Base-by-base conservation (phyloP, 1,140 invertebrate species). In the Archivesica marissinica region DNA sequence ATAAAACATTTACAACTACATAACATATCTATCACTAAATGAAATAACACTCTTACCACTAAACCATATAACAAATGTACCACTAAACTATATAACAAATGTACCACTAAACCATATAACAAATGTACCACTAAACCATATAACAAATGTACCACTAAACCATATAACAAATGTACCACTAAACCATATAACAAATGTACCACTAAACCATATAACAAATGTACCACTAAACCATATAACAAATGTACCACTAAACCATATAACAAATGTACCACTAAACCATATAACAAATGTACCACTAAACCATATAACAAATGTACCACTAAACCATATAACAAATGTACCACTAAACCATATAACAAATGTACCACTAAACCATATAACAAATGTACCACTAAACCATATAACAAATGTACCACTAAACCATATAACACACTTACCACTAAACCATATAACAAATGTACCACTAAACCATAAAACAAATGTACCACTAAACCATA, bases 61-160 rank as follows among this genome's bases (percentile, higher is more conserved):
- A 92, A 99, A 99, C 98, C 98, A 99, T 98, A 99, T 99, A 61
- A 99, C 99, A 91, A 99, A 99, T n/a, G n/a, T n/a, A n/a, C n/a
- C n/a, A n/a, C n/a, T n/a, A n/a, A n/a, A n/a, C n/a, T n/a, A n/a
- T n/a, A n/a, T n/a, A n/a, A n/a, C n/a, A n/a, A n/a, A n/a, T 95
- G 94, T 93, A 96, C 97, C 97, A 94, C 98, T 99, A 92, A 99
- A 99, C 98, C 98, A 99, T 98, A 99, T 99, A 61, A 99, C 99
- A 91, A 99, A 99, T 95, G 94, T 93, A 96, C 97, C 97, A 94
- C 98, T 99, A 92, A 99, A 99, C 98, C 98, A 99, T 98, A 99
- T 99, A 61, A 99, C 99, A 91, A 99, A 99, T 95, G 94, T 93
- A 96, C 97, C 97, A 94, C 98, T 99, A 92, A 99, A 99, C 98